phyloP scores from a whole-genome alignment of 2,797 vertebrate genomes.

The Falco columbarius region DNA sequence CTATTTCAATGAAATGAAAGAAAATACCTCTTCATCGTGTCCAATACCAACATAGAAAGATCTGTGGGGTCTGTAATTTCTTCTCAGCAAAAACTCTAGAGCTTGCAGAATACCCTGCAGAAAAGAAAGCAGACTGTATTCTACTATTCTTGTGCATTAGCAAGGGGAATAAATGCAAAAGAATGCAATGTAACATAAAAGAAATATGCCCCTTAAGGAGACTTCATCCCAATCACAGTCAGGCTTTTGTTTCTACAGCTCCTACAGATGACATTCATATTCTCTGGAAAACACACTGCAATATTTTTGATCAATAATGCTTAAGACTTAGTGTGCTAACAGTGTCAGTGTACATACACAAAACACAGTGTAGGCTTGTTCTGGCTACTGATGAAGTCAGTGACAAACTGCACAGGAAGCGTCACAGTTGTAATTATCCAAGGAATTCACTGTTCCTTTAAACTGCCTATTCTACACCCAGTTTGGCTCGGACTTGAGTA shows the following conservation, averaged over 20 bases:
- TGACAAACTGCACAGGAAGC: background rate
- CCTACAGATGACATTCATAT: background rate
- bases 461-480: background rate
- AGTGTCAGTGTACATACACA: background rate
- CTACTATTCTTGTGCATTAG: background rate
- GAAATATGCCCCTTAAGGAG: background rate
- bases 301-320: background rate
- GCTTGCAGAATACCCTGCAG: conserved; percentile 90
- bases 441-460: background rate
- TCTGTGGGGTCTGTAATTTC: conserved; percentile 85
- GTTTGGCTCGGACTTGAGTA: background rate
- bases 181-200: background rate
- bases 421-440: background rate
- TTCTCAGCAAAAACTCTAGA: conserved; percentile 88
- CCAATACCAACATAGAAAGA: conserved; percentile 92
- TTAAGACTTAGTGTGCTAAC: background rate
- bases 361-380: background rate
- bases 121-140: background rate
- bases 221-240: background rate
- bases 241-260: background rate
- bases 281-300: background rate
- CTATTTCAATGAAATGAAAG: background rate
- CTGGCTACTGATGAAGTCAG: background rate
- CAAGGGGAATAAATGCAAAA: background rate
- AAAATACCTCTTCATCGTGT: conserved; percentile 90